Base-by-base conservation (phyloP, 2,113 vertebrate genomes). In the Tragelaphus strepsiceros region DNA sequence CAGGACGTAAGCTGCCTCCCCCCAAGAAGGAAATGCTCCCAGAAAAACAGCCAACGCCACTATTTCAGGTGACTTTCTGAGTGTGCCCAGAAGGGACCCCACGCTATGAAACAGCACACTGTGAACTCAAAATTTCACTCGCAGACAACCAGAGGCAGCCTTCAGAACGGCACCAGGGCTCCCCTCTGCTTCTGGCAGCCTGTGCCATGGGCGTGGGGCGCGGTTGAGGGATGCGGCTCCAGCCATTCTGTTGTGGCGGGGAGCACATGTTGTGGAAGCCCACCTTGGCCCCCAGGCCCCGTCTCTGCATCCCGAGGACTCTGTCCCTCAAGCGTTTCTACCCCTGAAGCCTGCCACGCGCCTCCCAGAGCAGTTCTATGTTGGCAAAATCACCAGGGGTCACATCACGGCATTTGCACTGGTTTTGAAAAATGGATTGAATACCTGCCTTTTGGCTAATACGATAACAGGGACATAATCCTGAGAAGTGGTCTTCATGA, bases 71-170 rank as follows among this genome's bases (percentile, higher is more conserved):
- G 49, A 64, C 5, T 86, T 56, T 32, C 7, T 30, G 21, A 24
- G 28, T 8, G 56, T 6, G 46, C 19, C 35, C 81, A 3, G 46
- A 28, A 19, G 7, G 3, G 35, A 35, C 12, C 16, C 26, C 3
- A 3, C 22, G 22, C 49, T 6, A 0, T 7, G 46, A 17, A 74
- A 12, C 22, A 22, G n/a, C 49, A 21, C 30, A 53, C 35, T 35
- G 0, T 2, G 14, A 32, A 15, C 51, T 13, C 7, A 15, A 16
- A n/a, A 22, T 11, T 0, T 2, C 30, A 7, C 0, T 12, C 2
- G 5, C 11, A 54, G 24, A 61, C 1, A 7, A 5, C 64, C 51
- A 21, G 83, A 10, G 13, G 24, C 1, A 32, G 78, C 11, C 22
- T 39, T 35, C 22, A 2, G 30, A 24, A 30, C 0, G 22, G 43